Evolutionary conservation across 2,888 invertebrate species (phyloP).

Genomic region (Druceiella hillmani): DNA sequence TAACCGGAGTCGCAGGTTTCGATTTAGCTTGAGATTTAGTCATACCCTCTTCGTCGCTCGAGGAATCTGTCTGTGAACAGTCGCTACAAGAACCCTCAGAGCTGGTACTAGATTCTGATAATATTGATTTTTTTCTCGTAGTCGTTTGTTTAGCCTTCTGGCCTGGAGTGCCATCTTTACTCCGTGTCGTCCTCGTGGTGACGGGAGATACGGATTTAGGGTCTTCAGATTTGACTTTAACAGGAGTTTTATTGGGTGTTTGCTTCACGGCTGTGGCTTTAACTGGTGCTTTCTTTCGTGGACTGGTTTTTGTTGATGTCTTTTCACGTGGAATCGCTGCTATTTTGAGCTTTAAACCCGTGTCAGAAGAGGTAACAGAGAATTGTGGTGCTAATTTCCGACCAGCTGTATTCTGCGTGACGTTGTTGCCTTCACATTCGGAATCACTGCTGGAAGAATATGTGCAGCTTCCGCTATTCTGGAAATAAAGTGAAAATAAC

Average conservation of each 20-base stretch:
- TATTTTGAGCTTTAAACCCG: conserved; percentile 56
- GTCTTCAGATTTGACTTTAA: conserved; percentile 29
- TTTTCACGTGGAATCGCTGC: conserved; percentile 53
- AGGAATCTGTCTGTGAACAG: no score
- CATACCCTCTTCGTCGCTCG: no score
- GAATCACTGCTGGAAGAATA: conserved; percentile 43
- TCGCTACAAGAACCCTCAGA: conserved; percentile 43
- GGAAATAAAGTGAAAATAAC: neutral
- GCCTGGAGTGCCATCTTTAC: conserved; percentile 17
- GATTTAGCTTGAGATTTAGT: no score
- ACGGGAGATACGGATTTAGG: conserved; percentile 8
- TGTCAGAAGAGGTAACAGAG: conserved; percentile 57
- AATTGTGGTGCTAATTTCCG: conserved; percentile 52
- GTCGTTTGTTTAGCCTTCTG: conserved; percentile 19
- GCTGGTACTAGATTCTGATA: conserved; percentile 44
- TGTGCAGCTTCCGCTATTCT: conserved; percentile 31
- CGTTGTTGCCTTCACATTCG: conserved; percentile 35
- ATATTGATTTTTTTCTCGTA: conserved; percentile 27
- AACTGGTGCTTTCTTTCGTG: conserved; percentile 26
- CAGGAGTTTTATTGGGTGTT: conserved; percentile 29
- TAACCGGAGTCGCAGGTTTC: no score
- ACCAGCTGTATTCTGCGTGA: conserved; percentile 28
- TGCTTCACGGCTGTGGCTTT: conserved; percentile 38
- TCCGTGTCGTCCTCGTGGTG: conserved; percentile 25
- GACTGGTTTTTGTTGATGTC: conserved; percentile 33